Conservation (phyloP, 1,140 invertebrate genomes). For the Drosophila varians region DNA sequence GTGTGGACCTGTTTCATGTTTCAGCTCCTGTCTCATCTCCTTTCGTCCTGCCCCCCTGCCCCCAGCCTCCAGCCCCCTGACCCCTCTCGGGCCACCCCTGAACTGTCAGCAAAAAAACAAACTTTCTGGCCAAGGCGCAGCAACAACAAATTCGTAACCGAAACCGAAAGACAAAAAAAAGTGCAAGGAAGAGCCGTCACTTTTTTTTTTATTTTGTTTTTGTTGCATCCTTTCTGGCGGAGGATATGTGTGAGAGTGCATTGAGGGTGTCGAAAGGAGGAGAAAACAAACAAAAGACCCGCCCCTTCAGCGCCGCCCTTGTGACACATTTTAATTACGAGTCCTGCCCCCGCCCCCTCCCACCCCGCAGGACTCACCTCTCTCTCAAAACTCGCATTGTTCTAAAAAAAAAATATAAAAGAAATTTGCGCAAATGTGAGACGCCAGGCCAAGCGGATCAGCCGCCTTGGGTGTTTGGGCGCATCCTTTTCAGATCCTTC, state of each 20-base stretch:
- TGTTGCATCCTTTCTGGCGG: conserved; percentile 17
- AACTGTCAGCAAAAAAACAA: neutral
- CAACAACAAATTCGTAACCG: conserved; percentile 16
- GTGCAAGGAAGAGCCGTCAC: conserved; percentile 30
- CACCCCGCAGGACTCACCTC: neutral
- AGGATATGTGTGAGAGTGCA: conserved; percentile 16
- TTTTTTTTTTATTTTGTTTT: conserved; percentile 54
- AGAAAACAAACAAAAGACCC: conserved; percentile 38
- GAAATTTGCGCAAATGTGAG: conserved; percentile 53
- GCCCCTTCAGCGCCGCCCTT: conserved; percentile 2
- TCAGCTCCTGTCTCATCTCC: conserved; percentile 50
- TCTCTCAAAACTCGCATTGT: neutral
- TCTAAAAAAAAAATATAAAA: neutral
- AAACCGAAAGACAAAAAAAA: conserved; percentile 4
- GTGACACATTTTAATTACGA: conserved; percentile 44
- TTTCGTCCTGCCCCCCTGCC: neutral
- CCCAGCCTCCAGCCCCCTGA: conserved; percentile 4
- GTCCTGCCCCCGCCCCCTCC: conserved; percentile 1
- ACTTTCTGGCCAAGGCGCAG: conserved; percentile 24
- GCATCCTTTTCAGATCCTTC: neutral
- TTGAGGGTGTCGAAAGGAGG: conserved; percentile 47
- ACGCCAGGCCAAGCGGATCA: conserved; percentile 20
- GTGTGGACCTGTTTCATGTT: conserved; percentile 79
- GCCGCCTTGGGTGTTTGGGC: conserved; percentile 10
- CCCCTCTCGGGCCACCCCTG: neutral